Conservation (phyloP, 2,888 invertebrate genomes). For the Acanthosepion pharaonis region DNA sequence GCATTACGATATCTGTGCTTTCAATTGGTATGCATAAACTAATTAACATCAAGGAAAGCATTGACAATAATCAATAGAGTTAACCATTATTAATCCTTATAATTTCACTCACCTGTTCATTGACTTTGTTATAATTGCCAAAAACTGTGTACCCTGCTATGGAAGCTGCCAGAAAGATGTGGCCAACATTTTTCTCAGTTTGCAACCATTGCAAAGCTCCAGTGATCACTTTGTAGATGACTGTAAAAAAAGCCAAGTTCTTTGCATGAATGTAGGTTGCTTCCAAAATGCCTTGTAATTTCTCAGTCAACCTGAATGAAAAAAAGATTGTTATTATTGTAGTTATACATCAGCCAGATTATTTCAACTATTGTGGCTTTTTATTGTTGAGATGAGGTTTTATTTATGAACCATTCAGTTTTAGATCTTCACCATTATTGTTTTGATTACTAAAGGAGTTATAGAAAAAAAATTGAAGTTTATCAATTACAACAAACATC, state of each 20-base stretch:
- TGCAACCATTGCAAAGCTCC: conserved; percentile 65
- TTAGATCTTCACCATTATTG: too few relatives aligned
- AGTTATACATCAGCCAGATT: too few relatives aligned
- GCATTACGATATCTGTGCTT: too few relatives aligned
- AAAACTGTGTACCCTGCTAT: conserved; percentile 75
- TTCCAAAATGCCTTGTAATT: conserved; percentile 72
- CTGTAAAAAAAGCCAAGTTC: conserved; percentile 76
- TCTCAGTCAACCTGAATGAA: conserved; percentile 69
- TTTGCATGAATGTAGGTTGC: conserved; percentile 76
- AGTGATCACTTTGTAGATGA: conserved; percentile 74
- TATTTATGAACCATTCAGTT: too few relatives aligned
- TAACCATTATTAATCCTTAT: not conserved
- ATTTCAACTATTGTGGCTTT: too few relatives aligned
- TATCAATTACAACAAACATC: too few relatives aligned
- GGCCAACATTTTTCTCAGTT: conserved; percentile 64
- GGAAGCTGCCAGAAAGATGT: conserved; percentile 75
- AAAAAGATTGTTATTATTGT: not conserved
- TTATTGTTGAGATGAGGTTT: too few relatives aligned
- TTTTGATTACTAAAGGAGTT: too few relatives aligned
- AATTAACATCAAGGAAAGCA: too few relatives aligned
- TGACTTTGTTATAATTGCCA: conserved; percentile 76
- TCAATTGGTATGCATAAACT: too few relatives aligned
- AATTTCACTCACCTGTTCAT: conserved; percentile 75
- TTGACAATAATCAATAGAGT: too few relatives aligned
- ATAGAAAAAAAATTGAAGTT: too few relatives aligned